Conservation (phyloP, 2,113 vertebrate species). For the Passer domesticus region DNA sequence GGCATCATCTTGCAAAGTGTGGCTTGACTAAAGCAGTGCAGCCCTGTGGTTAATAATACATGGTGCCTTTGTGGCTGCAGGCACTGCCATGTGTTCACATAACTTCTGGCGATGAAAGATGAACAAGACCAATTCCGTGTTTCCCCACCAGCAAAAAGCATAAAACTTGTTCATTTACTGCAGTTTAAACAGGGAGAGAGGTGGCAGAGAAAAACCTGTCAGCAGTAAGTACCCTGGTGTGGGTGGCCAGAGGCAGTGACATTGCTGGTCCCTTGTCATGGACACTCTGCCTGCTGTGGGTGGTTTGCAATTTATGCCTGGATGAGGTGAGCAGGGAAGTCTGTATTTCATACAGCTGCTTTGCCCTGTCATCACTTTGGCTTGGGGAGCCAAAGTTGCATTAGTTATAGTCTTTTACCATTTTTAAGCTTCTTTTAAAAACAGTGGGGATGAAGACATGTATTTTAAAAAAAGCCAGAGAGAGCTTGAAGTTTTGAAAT, state of each 20-base stretch:
- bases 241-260: neutral
- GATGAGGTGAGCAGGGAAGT: neutral
- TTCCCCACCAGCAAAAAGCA: neutral
- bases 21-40: neutral
- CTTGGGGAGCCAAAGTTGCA: neutral
- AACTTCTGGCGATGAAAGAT: neutral
- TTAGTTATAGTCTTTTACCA: neutral
- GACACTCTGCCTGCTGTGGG: neutral
- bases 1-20: neutral
- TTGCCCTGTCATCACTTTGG: neutral
- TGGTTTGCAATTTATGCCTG: neutral
- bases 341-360: neutral
- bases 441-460: neutral
- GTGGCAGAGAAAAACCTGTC: neutral
- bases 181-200: neutral
- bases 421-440: neutral
- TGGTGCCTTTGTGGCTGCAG: neutral
- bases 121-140: neutral
- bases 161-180: neutral
- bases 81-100: neutral
- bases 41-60: neutral
- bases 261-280: neutral
- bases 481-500: neutral
- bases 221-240: neutral
- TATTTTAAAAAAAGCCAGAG: neutral